A percentile compares a stretch with the other conserved stretches of the same genome.
These are phyloP conservation scores for Geodia barretti DNA, from an alignment of 37 sponge, comb jelly and placozoan species.

Conservation along the genomic window DNA sequence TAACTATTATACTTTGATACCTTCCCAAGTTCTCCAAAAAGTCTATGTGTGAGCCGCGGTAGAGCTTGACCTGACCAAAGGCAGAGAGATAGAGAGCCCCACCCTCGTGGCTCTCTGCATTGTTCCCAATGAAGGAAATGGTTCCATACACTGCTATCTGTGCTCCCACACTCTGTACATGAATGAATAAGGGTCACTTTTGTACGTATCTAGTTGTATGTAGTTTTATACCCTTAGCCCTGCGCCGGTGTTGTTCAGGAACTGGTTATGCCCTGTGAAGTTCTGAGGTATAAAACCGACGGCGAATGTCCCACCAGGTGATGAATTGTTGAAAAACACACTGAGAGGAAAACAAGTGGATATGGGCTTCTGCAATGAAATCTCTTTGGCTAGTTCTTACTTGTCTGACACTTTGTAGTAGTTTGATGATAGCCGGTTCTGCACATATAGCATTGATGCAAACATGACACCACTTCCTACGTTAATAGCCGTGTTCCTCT, in stretches of 20 bases:
- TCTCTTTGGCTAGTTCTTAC: conserved; percentile 32
- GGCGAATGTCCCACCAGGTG: conserved; percentile 41
- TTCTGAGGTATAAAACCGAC: conserved; percentile 29
- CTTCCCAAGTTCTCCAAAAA: conserved; percentile 72
- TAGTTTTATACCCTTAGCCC: conserved; percentile 43
- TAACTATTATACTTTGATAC: too few species aligned
- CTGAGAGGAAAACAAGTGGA: conserved; percentile 2
- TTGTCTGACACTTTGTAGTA: conserved; percentile 18
- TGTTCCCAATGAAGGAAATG: conserved; percentile 46
- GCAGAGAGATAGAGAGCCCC: conserved; percentile 49
- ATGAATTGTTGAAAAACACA: conserved; percentile 14
- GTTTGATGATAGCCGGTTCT: conserved; percentile 8
- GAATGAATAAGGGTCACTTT: neutral
- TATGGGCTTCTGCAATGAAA: neutral
- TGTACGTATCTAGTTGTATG: conserved; percentile 6
- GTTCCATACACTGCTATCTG: conserved; percentile 25
- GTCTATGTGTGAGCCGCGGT: conserved; percentile 19
- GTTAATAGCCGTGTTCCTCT: conserved; percentile 19
- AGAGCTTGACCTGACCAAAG: conserved; percentile 61
- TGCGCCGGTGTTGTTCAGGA: conserved; percentile 55
- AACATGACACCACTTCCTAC: conserved; percentile 55
- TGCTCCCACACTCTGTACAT: conserved; percentile 43
- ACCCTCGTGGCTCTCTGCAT: conserved; percentile 16
- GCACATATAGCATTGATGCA: conserved; percentile 36
- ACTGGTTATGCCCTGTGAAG: conserved; percentile 36